Percentiles rank a stretch among this genome's conserved stretches.
phyloP scores from a whole-genome alignment of 2,888 invertebrate genomes.

The Ophioninae sp. region DNA sequence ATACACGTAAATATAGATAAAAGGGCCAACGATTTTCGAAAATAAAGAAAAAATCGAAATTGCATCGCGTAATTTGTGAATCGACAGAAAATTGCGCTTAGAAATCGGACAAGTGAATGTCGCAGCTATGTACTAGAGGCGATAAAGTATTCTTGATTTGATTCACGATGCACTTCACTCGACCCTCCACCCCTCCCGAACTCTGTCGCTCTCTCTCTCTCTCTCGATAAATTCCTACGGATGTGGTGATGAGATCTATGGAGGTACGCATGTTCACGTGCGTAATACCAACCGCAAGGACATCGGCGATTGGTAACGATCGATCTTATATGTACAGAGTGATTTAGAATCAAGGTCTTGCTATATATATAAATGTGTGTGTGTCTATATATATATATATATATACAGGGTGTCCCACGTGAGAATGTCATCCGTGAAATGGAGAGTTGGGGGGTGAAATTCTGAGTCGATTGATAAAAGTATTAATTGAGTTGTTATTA shows the following conservation, averaged over 20 bases:
- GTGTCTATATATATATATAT: slow-evolving; percentile 15
- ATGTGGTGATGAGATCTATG: slow-evolving; percentile 48
- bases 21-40: not conserved
- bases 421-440: too few relatives aligned
- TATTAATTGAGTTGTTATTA: too few relatives aligned
- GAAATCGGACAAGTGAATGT: slow-evolving; percentile 28
- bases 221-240: slow-evolving; percentile 21
- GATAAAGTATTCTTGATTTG: slow-evolving; percentile 25
- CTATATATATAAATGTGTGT: slow-evolving; percentile 14
- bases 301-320: slow-evolving; percentile 63
- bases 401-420: too few relatives aligned
- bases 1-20: not conserved
- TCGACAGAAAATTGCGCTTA: slow-evolving; percentile 59
- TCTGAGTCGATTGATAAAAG: too few relatives aligned
- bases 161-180: slow-evolving; percentile 8
- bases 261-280: slow-evolving; percentile 65
- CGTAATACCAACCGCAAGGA: slow-evolving; percentile 76
- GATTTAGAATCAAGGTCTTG: slow-evolving; percentile 56
- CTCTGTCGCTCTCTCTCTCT: not conserved
- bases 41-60: slow-evolving; percentile 1
- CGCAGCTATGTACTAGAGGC: not conserved
- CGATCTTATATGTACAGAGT: slow-evolving; percentile 54
- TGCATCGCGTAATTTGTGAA: not conserved
- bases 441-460: too few relatives aligned
- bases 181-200: not conserved